These are phyloP conservation scores for Nebria ingens DNA, from an alignment of 1,140 invertebrate species.

Conservation along the genomic window DNA sequence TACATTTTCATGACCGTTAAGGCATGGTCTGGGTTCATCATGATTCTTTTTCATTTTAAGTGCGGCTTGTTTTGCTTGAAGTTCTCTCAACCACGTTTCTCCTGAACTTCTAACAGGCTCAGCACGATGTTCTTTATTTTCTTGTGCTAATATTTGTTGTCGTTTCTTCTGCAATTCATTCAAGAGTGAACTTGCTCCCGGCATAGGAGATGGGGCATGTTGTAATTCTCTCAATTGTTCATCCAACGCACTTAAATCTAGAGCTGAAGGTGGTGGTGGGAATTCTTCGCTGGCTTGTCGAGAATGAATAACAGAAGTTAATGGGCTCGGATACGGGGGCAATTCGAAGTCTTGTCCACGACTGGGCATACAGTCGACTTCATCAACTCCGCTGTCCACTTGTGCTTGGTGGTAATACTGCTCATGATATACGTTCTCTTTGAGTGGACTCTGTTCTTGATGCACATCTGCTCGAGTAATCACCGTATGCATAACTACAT, in stretches of 20 bases:
- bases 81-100: slow-evolving; percentile 63
- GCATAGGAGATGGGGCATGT: slow-evolving; percentile 30
- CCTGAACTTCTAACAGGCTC: slow-evolving; percentile 35
- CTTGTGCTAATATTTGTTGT: slow-evolving; percentile 50
- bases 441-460: slow-evolving; percentile 60
- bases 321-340: slow-evolving; percentile 69
- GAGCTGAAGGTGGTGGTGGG: slow-evolving; percentile 70
- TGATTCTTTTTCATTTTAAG: slow-evolving; percentile 44
- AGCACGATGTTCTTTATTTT: slow-evolving; percentile 28
- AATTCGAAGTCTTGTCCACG: slow-evolving; percentile 44
- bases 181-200: slow-evolving; percentile 46
- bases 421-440: slow-evolving; percentile 30
- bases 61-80: slow-evolving; percentile 66
- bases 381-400: slow-evolving; percentile 45
- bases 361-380: slow-evolving; percentile 41
- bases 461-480: slow-evolving; percentile 73
- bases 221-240: slow-evolving; percentile 36
- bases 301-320: slow-evolving; percentile 64
- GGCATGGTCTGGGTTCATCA: slow-evolving; percentile 5
- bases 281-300: slow-evolving; percentile 81
- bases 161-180: slow-evolving; percentile 66
- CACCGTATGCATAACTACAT: slow-evolving; percentile 39
- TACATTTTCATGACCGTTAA: not conserved
- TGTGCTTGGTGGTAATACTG: slow-evolving; percentile 13
- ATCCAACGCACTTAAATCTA: slow-evolving; percentile 50